Percentiles rank a stretch among this genome's conserved stretches.
Evolutionary conservation across 1,140 invertebrate genomes (phyloP).

Genomic region (Prorops nasuta): DNA sequence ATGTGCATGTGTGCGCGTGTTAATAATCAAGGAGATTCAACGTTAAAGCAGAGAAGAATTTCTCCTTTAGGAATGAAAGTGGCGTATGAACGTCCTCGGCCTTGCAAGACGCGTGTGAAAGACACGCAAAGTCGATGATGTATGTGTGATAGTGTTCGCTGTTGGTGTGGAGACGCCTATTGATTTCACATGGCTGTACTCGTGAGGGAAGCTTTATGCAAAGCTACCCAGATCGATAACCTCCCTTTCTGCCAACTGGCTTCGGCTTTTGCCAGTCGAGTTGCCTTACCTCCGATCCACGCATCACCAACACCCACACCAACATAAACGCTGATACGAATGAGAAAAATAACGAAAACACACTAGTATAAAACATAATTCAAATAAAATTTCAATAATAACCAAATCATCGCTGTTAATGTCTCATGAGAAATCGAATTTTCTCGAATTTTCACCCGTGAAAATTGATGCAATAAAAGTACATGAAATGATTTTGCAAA

Average conservation of each 20-base stretch:
- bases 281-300: slow-evolving; percentile 9
- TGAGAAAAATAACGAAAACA: too few species aligned
- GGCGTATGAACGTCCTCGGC: neutral
- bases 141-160: neutral
- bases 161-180: too few species aligned
- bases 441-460: slow-evolving; percentile 1
- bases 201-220: slow-evolving; percentile 21
- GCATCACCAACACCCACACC: too few species aligned
- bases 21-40: too few species aligned
- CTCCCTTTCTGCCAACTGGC: slow-evolving; percentile 19
- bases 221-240: slow-evolving; percentile 25
- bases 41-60: neutral
- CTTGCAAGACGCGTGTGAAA: neutral
- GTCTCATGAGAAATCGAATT: neutral
- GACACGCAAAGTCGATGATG: neutral
- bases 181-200: too few species aligned
- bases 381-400: neutral
- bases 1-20: too few species aligned
- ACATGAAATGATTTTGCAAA: too few species aligned
- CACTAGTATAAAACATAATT: too few species aligned
- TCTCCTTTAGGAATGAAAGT: neutral
- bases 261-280: slow-evolving; percentile 22
- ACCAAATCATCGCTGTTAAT: neutral
- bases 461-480: neutral
- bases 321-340: too few species aligned